Evolutionary conservation across 2,797 vertebrate genomes (phyloP), one percentile per base, ranked within the genome.

Genomic region (Alfaro cultratus): DNA sequence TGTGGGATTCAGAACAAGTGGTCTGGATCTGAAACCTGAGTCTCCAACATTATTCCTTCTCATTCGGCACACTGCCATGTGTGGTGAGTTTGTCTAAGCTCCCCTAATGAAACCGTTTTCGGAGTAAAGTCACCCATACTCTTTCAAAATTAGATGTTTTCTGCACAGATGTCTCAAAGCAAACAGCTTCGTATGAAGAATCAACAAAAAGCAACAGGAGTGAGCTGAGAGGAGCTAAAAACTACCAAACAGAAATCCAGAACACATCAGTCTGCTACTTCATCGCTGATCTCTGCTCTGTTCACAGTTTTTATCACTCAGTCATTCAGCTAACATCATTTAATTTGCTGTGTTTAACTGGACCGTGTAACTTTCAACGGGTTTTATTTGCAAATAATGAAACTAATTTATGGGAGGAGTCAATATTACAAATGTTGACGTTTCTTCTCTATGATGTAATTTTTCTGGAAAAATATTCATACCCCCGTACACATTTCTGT

Each of bases 21-120:
- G 81, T 85, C 74, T 75, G 82, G 80, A 91, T 83, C n/a, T 88
- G 93, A 93, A 93, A 94, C 84, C 10, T 0, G 80, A 92, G 80
- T 77, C 49, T 5, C 47, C 39, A 2, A 74, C 62, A 46, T 82
- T 74, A 78, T 90, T 90, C 79, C 83, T 87, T 81, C 87, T 91
- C 89, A 62, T 86, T 91, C 83, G 75, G 83, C 92, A 91, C 79
- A 46, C 64, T 76, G 84, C 80, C 87, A 84, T 89, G 87, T 92
- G 93, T 73, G 75, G 31, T 0, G 68, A 77, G 87, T 93, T 92
- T 87, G 77, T 88, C 87, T 87, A 80, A 93, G 83, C 79, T 86
- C 82, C 85, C 80, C 43, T 60, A 77, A 89, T 89, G 86, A 86
- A 88, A 79, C 73, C 2, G 68, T 73, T 73, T 80, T 74, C 55